Evolutionary conservation across 2,888 invertebrate species (phyloP).

Genomic region (Cordilura impudica): DNA sequence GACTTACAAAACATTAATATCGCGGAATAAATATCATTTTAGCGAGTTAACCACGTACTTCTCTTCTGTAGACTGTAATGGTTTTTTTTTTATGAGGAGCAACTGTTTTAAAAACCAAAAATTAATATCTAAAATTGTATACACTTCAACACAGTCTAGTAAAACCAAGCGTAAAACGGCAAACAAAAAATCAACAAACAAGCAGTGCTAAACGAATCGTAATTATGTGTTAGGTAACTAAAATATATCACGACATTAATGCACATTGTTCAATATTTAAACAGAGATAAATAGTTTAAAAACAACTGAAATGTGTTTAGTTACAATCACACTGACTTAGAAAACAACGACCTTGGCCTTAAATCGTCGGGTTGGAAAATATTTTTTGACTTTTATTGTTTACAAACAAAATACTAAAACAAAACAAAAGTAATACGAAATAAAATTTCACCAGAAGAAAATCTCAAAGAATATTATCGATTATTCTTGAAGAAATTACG

Average conservation of each 20-base stretch:
- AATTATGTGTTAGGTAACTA: neutral
- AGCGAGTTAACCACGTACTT: no score
- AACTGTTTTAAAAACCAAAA: no score
- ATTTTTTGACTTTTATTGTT: neutral
- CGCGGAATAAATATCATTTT: no score
- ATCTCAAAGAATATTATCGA: constrained; percentile 40
- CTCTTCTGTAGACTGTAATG: no score
- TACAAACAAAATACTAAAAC: neutral
- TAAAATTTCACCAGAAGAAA: constrained; percentile 1
- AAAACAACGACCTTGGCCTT: constrained; percentile 52
- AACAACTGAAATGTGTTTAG: neutral
- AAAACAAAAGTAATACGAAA: neutral
- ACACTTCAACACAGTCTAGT: no score
- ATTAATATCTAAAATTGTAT: no score
- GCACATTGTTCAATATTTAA: constrained; percentile 9
- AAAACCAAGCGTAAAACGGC: neutral
- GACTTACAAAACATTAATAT: no score
- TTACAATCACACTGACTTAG: neutral
- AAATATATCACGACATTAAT: neutral
- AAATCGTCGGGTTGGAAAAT: neutral
- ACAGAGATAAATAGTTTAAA: neutral
- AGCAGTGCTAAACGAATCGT: neutral
- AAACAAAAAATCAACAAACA: neutral
- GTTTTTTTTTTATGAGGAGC: no score
- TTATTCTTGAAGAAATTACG: constrained; percentile 47